phyloP scores from a whole-genome alignment of 2,888 invertebrate species.

The Stenotaenia linearis region DNA sequence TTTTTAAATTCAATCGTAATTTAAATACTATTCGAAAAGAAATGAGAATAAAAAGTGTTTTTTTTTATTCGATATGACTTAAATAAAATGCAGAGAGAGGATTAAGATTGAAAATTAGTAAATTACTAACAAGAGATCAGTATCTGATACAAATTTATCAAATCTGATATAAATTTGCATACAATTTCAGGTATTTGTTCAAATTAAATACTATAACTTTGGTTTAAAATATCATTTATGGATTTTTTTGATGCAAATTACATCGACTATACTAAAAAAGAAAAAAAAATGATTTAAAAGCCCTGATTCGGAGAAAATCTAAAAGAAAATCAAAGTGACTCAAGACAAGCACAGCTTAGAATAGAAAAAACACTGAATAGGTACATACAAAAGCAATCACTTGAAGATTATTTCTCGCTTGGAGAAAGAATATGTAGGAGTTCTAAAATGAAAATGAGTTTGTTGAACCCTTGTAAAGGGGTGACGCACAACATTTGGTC shows the following conservation, averaged over 20 bases:
- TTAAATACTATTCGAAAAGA: too few species aligned
- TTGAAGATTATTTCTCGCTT: background rate
- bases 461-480: background rate
- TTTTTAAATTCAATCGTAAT: too few species aligned
- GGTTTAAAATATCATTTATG: background rate
- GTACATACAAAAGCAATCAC: background rate
- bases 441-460: background rate
- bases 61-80: background rate
- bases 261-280: background rate
- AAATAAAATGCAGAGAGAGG: background rate
- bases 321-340: background rate
- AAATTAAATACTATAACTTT: background rate
- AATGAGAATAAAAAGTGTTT: too few species aligned
- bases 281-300: background rate
- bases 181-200: background rate
- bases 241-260: background rate
- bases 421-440: background rate
- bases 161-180: background rate
- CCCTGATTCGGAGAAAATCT: background rate
- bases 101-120: too few species aligned
- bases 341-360: background rate
- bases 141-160: too few species aligned
- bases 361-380: background rate
- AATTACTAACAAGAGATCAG: background rate
- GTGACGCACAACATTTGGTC: conserved; percentile 9